Conservation (phyloP, 2,113 vertebrate species). For the Ramphastos sulfuratus region DNA sequence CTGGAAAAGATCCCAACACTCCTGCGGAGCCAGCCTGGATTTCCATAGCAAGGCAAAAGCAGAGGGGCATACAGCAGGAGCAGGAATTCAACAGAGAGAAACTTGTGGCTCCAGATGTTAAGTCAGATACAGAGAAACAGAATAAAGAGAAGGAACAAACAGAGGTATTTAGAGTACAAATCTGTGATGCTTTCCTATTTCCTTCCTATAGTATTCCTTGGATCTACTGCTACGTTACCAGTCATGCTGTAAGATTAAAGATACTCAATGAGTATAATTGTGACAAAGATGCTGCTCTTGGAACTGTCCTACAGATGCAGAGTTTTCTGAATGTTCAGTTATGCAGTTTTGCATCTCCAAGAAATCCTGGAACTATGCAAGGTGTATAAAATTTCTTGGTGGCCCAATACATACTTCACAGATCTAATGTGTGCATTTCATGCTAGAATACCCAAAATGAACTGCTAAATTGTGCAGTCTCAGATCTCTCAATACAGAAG, state of each 20-base stretch:
- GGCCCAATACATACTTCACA: not conserved
- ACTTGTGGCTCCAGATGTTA: not conserved
- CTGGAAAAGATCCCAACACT: slow-evolving; percentile 9
- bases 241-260: not conserved
- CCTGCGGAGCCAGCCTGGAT: slow-evolving; percentile 84
- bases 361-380: not conserved
- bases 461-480: not conserved
- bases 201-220: not conserved
- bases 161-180: slow-evolving; percentile 59
- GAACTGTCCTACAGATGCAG: not conserved
- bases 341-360: not conserved
- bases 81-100: slow-evolving; percentile 75
- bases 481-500: not conserved
- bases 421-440: not conserved
- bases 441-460: not conserved
- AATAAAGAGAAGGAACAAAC: slow-evolving; percentile 49
- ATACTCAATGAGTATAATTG: not conserved
- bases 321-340: not conserved
- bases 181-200: not conserved
- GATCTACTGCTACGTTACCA: not conserved
- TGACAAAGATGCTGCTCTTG: not conserved
- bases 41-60: slow-evolving; percentile 85
- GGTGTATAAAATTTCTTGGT: not conserved
- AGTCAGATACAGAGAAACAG: slow-evolving; percentile 64
- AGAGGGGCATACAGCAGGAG: slow-evolving; percentile 81